These are phyloP conservation scores for Melanchra persicariae DNA, from an alignment of 2,888 invertebrate species.

Conservation along the genomic window DNA sequence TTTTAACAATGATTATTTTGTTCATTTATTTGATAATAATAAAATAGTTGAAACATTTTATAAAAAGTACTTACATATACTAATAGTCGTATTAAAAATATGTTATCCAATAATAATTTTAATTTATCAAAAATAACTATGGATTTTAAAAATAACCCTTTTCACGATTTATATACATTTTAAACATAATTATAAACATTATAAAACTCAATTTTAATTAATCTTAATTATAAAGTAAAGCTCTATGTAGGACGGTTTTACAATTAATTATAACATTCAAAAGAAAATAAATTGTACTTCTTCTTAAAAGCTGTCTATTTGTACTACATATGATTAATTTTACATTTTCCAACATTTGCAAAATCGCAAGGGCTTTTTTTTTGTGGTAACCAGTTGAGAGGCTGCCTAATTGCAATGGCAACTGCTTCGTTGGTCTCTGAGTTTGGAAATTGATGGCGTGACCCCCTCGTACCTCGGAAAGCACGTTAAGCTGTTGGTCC, in stretches of 20 bases:
- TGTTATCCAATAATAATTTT: not conserved
- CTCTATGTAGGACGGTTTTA: constrained; percentile 20
- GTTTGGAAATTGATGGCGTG: too few relatives aligned
- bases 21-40: not conserved
- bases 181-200: too few relatives aligned
- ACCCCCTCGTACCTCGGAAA: too few relatives aligned
- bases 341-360: too few relatives aligned
- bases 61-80: not conserved
- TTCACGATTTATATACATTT: not conserved
- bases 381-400: too few relatives aligned
- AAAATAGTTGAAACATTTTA: not conserved
- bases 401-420: too few relatives aligned
- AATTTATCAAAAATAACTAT: not conserved
- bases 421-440: too few relatives aligned
- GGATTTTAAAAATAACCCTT: too few relatives aligned
- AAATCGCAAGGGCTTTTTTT: too few relatives aligned
- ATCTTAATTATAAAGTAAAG: constrained; percentile 7
- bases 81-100: too few relatives aligned
- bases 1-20: not conserved
- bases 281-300: constrained; percentile 1
- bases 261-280: not conserved
- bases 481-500: too few relatives aligned
- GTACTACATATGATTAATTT: not conserved
- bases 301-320: not conserved
- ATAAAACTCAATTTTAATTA: not conserved